A percentile compares a stretch with the other conserved stretches of the same genome.
Evolutionary conservation across 2,113 vertebrate genomes (phyloP).

Genomic region (Salminus brasiliensis): DNA sequence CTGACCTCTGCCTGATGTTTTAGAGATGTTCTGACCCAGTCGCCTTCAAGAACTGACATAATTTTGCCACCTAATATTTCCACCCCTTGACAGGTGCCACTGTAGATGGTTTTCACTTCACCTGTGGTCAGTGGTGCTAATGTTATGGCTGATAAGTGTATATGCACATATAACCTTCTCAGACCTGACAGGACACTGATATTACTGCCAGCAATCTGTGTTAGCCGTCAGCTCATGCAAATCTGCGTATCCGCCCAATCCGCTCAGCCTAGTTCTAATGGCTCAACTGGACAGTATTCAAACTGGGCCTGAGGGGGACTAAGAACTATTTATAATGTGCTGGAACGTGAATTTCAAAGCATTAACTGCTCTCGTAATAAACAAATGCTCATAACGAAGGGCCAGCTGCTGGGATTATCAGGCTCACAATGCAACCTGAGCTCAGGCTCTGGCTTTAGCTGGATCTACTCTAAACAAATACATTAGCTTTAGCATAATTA

Average conservation of each 20-base stretch:
- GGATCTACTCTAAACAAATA: neutral
- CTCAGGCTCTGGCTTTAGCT: neutral
- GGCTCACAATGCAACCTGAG: neutral
- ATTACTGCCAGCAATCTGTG: neutral
- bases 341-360: slow-evolving; percentile 19
- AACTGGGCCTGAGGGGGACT: neutral
- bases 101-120: too few species aligned
- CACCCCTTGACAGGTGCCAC: too few species aligned
- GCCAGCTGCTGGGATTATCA: neutral
- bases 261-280: neutral
- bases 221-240: neutral
- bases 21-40: too few species aligned
- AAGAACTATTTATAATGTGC: slow-evolving; percentile 14
- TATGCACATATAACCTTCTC: neutral
- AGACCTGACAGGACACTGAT: neutral
- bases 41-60: too few species aligned
- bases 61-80: too few species aligned
- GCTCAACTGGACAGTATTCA: slow-evolving; percentile 5
- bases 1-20: too few species aligned
- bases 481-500: neutral
- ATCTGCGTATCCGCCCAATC: neutral
- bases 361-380: neutral
- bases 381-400: neutral
- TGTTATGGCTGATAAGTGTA: too few species aligned
- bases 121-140: too few species aligned